A percentile compares a stretch with the other conserved stretches of the same genome.
Conservation (phyloP, 2,888 invertebrate species). For the Tuta absoluta region DNA sequence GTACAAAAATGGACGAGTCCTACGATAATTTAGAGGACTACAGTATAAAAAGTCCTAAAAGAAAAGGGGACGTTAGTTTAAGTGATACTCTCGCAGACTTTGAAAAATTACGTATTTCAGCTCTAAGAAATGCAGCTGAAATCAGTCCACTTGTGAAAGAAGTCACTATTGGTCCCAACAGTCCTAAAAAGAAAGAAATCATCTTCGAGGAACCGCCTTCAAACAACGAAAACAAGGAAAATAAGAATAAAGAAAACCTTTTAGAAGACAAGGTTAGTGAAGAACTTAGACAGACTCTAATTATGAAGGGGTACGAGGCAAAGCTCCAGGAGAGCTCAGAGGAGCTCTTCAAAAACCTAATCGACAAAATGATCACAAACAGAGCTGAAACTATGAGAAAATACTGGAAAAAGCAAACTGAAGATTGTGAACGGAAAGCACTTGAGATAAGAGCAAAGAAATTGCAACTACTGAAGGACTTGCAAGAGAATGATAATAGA, state of each 20-base stretch:
- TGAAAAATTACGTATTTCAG: slow-evolving; percentile 80
- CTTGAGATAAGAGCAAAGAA: slow-evolving; percentile 68
- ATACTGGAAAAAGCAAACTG: slow-evolving; percentile 61
- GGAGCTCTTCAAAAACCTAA: slow-evolving; percentile 55
- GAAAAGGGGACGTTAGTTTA: slow-evolving; percentile 54
- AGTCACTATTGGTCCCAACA: slow-evolving; percentile 78
- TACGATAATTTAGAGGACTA: slow-evolving; percentile 46
- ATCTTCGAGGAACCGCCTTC: slow-evolving; percentile 27
- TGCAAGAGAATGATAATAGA: slow-evolving; percentile 78
- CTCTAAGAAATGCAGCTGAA: slow-evolving; percentile 80
- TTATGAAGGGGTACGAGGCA: slow-evolving; percentile 62
- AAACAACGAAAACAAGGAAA: slow-evolving; percentile 37
- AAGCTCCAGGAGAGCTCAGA: slow-evolving; percentile 57
- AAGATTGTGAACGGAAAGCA: slow-evolving; percentile 62
- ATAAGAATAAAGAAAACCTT: slow-evolving; percentile 51
- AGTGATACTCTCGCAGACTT: slow-evolving; percentile 64
- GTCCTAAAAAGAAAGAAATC: slow-evolving; percentile 44
- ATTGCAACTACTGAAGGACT: slow-evolving; percentile 65
- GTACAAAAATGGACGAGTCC: slow-evolving; percentile 47
- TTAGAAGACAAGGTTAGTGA: slow-evolving; percentile 62
- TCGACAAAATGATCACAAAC: slow-evolving; percentile 64
- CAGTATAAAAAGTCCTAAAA: slow-evolving; percentile 38
- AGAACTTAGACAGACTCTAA: slow-evolving; percentile 60
- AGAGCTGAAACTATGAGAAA: slow-evolving; percentile 57
- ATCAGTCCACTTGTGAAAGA: slow-evolving; percentile 75